Conservation (phyloP, 2,888 invertebrate species). For the Himalopsyche kuldschensis region DNA sequence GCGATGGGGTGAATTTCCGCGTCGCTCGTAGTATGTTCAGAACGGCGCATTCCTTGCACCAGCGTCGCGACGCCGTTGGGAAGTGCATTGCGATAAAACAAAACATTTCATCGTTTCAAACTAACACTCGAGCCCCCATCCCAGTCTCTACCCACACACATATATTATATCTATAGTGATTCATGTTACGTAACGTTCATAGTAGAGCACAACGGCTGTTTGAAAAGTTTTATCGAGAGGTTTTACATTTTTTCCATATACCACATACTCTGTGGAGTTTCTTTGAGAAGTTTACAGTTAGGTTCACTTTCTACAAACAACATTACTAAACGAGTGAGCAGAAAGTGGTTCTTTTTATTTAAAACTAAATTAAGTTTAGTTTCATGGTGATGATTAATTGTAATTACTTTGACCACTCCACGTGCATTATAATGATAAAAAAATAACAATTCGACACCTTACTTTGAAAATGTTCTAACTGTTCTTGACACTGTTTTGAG, state of each 20-base stretch:
- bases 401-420: too few species aligned
- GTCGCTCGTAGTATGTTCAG: background rate
- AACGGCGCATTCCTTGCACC: background rate
- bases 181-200: background rate
- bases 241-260: background rate
- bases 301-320: too few species aligned
- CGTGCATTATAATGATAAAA: too few species aligned
- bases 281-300: background rate
- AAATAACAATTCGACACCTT: too few species aligned
- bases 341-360: too few species aligned
- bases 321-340: too few species aligned
- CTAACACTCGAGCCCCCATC: background rate
- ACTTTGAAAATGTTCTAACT: too few species aligned
- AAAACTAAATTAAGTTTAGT: background rate
- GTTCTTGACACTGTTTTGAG: too few species aligned
- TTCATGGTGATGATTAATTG: too few species aligned
- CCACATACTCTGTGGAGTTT: background rate
- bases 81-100: background rate
- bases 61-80: background rate
- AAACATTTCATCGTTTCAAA: background rate
- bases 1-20: background rate
- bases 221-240: background rate
- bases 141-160: background rate
- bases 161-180: background rate
- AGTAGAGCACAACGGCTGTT: background rate